These are phyloP conservation scores for Drosophila helvetica DNA, from an alignment of 2,888 invertebrate genomes.

Conservation along the genomic window DNA sequence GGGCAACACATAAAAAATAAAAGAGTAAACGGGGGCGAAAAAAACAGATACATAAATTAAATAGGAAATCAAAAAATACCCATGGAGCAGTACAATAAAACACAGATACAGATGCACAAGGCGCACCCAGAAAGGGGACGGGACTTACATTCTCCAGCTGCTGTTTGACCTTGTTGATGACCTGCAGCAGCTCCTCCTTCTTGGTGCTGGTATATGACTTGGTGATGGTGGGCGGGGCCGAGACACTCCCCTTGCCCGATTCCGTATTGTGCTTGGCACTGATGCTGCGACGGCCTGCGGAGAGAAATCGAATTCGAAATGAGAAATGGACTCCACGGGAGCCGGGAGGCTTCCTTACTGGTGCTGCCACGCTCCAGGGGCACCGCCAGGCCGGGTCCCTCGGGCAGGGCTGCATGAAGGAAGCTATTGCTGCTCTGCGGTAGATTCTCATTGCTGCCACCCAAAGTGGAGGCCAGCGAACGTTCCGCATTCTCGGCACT, in stretches of 20 bases:
- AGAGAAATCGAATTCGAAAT: slow-evolving; percentile 3
- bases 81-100: slow-evolving; percentile 25
- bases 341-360: slow-evolving; percentile 64
- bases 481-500: slow-evolving; percentile 92
- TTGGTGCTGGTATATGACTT: slow-evolving; percentile 84
- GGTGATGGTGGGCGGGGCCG: slow-evolving; percentile 82
- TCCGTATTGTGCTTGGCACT: slow-evolving; percentile 86
- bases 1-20: slow-evolving; percentile 58
- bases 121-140: neutral
- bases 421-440: slow-evolving; percentile 82
- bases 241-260: slow-evolving; percentile 75
- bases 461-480: slow-evolving; percentile 87
- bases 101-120: slow-evolving; percentile 12
- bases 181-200: slow-evolving; percentile 90
- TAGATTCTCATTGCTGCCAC: slow-evolving; percentile 89
- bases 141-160: slow-evolving; percentile 93
- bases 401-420: slow-evolving; percentile 83
- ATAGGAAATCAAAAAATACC: slow-evolving; percentile 30
- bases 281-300: slow-evolving; percentile 86
- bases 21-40: slow-evolving; percentile 46
- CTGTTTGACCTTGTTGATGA: slow-evolving; percentile 92
- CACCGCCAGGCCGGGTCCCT: slow-evolving; percentile 80
- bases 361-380: slow-evolving; percentile 82
- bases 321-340: slow-evolving; percentile 4
- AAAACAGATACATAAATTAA: slow-evolving; percentile 52